Conservation (phyloP, 2,888 invertebrate species). For the Flabesymbios commensalis region DNA sequence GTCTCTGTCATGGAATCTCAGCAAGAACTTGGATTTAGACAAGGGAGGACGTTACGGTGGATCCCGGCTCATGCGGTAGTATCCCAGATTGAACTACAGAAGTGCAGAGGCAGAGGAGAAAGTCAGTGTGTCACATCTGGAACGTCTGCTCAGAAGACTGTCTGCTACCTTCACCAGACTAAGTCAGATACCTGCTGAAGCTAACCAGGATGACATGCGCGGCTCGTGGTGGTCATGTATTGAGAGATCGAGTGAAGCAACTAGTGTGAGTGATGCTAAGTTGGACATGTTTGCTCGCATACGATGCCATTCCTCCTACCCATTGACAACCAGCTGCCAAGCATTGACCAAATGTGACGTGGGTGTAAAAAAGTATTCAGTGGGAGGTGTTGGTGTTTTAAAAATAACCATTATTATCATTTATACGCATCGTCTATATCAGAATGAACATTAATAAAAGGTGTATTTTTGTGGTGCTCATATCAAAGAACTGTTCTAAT, state of each 20-base stretch:
- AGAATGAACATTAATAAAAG: too few relatives aligned
- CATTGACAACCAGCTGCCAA: too few relatives aligned
- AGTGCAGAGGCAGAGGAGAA: slow-evolving; percentile 26
- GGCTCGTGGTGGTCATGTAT: too few relatives aligned
- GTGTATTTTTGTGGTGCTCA: too few relatives aligned
- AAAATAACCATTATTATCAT: too few relatives aligned
- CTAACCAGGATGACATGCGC: slow-evolving; percentile 18
- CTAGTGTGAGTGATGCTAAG: slow-evolving; percentile 29
- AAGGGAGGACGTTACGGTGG: slow-evolving; percentile 23
- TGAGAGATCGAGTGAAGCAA: slow-evolving; percentile 30
- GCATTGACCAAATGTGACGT: too few relatives aligned
- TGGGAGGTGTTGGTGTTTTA: too few relatives aligned
- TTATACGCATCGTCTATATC: too few relatives aligned
- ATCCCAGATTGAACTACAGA: slow-evolving; percentile 24
- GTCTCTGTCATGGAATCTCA: slow-evolving; percentile 9
- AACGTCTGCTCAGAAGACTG: slow-evolving; percentile 24
- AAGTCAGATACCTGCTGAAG: slow-evolving; percentile 16
- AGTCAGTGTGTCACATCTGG: slow-evolving; percentile 37
- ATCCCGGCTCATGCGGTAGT: slow-evolving; percentile 32
- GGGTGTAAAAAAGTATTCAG: too few relatives aligned
- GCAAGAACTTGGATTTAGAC: slow-evolving; percentile 28
- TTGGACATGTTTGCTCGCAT: slow-evolving; percentile 35
- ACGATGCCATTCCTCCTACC: slow-evolving; percentile 27
- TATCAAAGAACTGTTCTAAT: too few relatives aligned
- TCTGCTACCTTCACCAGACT: slow-evolving; percentile 21